Evolutionary conservation across 2,797 vertebrate genomes (phyloP).

Genomic region (Chrosomus eos): DNA sequence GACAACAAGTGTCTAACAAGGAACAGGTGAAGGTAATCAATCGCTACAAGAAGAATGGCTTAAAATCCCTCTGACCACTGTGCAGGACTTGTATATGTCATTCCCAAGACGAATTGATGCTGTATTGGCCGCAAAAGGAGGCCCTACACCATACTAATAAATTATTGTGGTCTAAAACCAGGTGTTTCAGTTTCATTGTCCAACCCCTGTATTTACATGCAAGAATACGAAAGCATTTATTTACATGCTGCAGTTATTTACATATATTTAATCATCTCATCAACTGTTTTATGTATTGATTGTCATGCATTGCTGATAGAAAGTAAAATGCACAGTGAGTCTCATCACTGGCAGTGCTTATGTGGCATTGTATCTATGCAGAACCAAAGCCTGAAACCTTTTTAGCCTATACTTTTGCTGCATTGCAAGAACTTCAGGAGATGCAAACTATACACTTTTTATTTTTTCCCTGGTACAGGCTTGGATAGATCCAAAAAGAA

Average conservation of each 20-base stretch:
- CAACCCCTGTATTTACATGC: too few relatives aligned
- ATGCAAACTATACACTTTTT: slow-evolving; percentile 19
- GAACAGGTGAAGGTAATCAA: too few relatives aligned
- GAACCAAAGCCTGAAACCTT: slow-evolving; percentile 5
- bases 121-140: too few relatives aligned
- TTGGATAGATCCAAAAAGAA: background rate
- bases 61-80: too few relatives aligned
- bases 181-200: too few relatives aligned
- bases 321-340: background rate
- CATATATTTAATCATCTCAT: background rate
- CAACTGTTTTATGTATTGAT: background rate
- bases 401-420: background rate
- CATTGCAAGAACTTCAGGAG: slow-evolving; percentile 21
- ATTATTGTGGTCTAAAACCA: too few relatives aligned
- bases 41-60: too few relatives aligned
- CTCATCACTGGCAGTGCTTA: background rate
- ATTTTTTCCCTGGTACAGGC: background rate
- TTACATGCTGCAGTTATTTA: background rate
- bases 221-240: background rate
- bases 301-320: background rate
- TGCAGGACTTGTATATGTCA: too few relatives aligned
- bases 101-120: too few relatives aligned
- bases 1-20: too few relatives aligned
- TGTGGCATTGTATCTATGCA: background rate
- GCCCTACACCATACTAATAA: too few relatives aligned